These are phyloP conservation scores for Epinotia demarniana DNA, from an alignment of 2,888 invertebrate species.

Conservation along the genomic window DNA sequence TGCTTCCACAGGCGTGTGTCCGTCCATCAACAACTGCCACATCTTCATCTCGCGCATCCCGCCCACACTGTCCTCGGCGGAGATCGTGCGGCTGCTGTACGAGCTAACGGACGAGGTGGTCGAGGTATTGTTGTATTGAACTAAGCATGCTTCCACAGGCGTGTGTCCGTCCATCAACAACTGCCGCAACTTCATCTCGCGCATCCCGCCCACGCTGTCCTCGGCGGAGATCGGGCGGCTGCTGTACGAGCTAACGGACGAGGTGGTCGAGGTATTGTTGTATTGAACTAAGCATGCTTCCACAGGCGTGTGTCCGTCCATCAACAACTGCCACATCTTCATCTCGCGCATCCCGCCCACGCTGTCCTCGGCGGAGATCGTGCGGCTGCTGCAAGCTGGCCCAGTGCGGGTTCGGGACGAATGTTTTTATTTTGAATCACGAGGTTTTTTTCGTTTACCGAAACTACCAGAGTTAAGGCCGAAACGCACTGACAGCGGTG, in stretches of 20 bases:
- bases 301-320: slow-evolving; percentile 88
- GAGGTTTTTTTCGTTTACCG: no score
- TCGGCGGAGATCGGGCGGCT: slow-evolving; percentile 85
- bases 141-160: slow-evolving; percentile 66
- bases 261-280: slow-evolving; percentile 70
- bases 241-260: slow-evolving; percentile 82
- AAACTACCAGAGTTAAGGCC: no score
- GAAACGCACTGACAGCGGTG: no score
- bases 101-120: slow-evolving; percentile 80
- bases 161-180: slow-evolving; percentile 91
- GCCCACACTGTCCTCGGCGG: slow-evolving; percentile 85
- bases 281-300: not conserved
- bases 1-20: slow-evolving; percentile 85
- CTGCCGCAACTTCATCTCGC: slow-evolving; percentile 88
- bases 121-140: slow-evolving; percentile 58
- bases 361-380: slow-evolving; percentile 86
- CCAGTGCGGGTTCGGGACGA: no score
- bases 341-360: slow-evolving; percentile 85
- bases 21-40: slow-evolving; percentile 90
- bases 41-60: slow-evolving; percentile 86
- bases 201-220: slow-evolving; percentile 83
- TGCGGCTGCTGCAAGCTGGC: slow-evolving; percentile 69
- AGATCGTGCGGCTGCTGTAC: slow-evolving; percentile 84
- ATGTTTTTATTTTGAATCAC: no score
- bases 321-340: slow-evolving; percentile 91